These are phyloP conservation scores for Meta bourneti DNA, from an alignment of 2,888 invertebrate species.

Conservation along the genomic window DNA sequence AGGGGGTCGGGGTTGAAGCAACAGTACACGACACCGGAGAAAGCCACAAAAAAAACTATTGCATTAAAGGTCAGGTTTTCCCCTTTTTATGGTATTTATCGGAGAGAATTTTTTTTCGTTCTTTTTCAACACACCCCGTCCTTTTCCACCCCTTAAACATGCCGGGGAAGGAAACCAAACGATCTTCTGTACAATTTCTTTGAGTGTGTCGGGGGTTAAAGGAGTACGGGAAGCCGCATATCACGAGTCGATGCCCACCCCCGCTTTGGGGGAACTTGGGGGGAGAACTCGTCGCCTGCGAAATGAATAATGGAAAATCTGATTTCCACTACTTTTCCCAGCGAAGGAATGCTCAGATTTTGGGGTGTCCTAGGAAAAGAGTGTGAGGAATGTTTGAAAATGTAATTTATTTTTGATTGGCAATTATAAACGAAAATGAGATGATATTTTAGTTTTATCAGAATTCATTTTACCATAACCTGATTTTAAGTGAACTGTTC, in stretches of 20 bases:
- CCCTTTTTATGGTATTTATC: conserved; percentile 6
- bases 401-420: background rate
- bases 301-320: conserved; percentile 51
- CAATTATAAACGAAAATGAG: no score
- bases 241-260: conserved; percentile 32
- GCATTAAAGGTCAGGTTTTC: conserved; percentile 27
- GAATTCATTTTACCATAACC: no score
- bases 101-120: conserved; percentile 7
- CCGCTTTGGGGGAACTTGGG: conserved; percentile 14
- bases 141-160: conserved; percentile 18
- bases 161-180: conserved; percentile 40
- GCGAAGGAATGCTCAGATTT: background rate
- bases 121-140: background rate
- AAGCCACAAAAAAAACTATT: background rate
- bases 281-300: conserved; percentile 12
- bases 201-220: conserved; percentile 29
- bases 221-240: conserved; percentile 23
- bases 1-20: background rate
- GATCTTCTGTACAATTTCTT: conserved; percentile 58
- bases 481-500: no score
- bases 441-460: no score
- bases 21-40: background rate
- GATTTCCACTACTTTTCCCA: conserved; percentile 7
- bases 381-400: background rate
- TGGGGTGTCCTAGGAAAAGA: background rate